Base-by-base conservation (phyloP, 2,113 vertebrate genomes). In the Trematomus loennbergii region DNA sequence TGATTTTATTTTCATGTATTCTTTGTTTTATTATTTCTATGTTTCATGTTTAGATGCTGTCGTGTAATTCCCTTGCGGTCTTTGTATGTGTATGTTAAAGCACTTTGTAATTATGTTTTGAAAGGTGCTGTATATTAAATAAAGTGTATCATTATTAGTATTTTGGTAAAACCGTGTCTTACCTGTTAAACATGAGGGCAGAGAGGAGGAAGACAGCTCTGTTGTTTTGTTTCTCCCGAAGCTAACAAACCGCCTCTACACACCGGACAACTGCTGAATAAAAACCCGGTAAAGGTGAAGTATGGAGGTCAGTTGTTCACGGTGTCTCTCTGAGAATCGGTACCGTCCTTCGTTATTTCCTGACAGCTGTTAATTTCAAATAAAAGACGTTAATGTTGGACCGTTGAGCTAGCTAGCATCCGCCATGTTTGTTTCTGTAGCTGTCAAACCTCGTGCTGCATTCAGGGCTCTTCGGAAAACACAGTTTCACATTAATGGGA, bases 371-470 rank as follows among this genome's bases (percentile, higher is more conserved):
- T 80, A 81, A 54, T 63, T 22, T 46, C 2, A 48, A 40, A 55
- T 40, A 71, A 70, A 68, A 58, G 43, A 62, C 16, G 57, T 11
- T 59, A 55, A 43, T 61, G 33, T 20, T 25, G 62, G 8, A 20
- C 20, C 52, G 48, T 11, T 18, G 61, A 33, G 18, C 75, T 79
- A 84, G 60, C 78, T 50, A 71, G 50, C 78, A 62, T 81, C 84
- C 91, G 94, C 95, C 94, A 95, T 95, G 87, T 94, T 95, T 60
- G 65, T 9, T 52, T 76, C 68, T 33, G 65, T 10, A 77, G 86
- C 88, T 91, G 91, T 92, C 89, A 93, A 85, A 84, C 10, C 62
- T 12, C 22, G 49, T 61, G 92, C 2, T 80, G 18, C 89, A 0
- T 93, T 92, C 87, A 93, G 0, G 43, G 33, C 0, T 0, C 48